Conservation (phyloP, 2,888 invertebrate genomes). For the Napeogenes inachia region DNA sequence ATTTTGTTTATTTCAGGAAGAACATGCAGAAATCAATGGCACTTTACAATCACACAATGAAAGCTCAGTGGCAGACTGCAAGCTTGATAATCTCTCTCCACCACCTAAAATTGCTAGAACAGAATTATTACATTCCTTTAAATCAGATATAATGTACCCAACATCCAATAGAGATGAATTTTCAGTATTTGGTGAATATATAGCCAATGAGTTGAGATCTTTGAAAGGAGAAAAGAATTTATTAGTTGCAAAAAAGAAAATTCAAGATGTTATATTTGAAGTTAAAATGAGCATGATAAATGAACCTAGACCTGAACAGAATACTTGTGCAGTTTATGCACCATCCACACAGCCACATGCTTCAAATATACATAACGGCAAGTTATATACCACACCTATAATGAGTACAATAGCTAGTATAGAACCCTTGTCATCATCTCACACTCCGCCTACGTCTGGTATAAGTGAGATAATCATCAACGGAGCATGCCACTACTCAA, state of each 20-base stretch:
- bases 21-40: constrained; percentile 42
- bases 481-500: constrained; percentile 61
- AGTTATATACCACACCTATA: constrained; percentile 53
- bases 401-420: constrained; percentile 55
- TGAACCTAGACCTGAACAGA: constrained; percentile 50
- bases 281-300: constrained; percentile 78
- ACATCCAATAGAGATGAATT: constrained; percentile 69
- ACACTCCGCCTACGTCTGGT: constrained; percentile 53
- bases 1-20: constrained; percentile 49
- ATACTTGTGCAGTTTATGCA: constrained; percentile 49
- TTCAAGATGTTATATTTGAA: constrained; percentile 79
- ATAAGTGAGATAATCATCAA: constrained; percentile 69
- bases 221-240: constrained; percentile 76
- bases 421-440: constrained; percentile 50
- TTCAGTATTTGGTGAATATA: constrained; percentile 77
- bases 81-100: constrained; percentile 47
- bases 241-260: constrained; percentile 77
- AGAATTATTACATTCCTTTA: constrained; percentile 43
- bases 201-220: constrained; percentile 78
- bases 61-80: constrained; percentile 44
- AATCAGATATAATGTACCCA: constrained; percentile 46
- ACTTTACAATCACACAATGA: constrained; percentile 43
- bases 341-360: constrained; percentile 44
- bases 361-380: constrained; percentile 48
- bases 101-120: constrained; percentile 51